These are phyloP conservation scores for Molanna angustata DNA, from an alignment of 2,888 invertebrate species.

Conservation along the genomic window DNA sequence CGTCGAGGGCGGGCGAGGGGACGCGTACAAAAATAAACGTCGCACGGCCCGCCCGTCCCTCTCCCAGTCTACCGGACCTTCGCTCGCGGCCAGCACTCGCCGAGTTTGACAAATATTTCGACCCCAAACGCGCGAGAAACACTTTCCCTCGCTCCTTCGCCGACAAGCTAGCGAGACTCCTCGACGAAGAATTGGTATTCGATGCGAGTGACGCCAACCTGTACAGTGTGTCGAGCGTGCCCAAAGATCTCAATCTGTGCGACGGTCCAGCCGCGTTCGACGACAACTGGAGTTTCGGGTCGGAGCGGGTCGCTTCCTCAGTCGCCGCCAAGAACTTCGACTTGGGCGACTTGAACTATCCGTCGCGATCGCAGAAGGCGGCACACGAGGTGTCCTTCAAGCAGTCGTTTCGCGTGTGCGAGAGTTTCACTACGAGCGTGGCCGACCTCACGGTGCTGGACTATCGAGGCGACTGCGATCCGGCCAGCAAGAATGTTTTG, in stretches of 20 bases:
- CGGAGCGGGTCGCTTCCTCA: conserved; percentile 34
- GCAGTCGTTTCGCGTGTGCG: conserved; percentile 50
- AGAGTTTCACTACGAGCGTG: conserved; percentile 59
- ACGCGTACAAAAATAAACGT: conserved; percentile 24
- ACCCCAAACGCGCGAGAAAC: conserved; percentile 29
- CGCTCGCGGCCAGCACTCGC: conserved; percentile 38
- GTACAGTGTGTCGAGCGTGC: conserved; percentile 55
- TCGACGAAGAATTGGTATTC: conserved; percentile 27
- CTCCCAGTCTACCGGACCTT: conserved; percentile 43
- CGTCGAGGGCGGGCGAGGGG: conserved; percentile 30
- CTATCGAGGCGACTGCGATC: conserved; percentile 45
- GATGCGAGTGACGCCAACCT: conserved; percentile 34
- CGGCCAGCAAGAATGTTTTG: conserved; percentile 23
- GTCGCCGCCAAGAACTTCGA: conserved; percentile 46
- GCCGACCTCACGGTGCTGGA: conserved; percentile 60
- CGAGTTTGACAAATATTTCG: conserved; percentile 33
- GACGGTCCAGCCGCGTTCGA: conserved; percentile 41
- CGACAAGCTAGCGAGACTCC: conserved; percentile 27
- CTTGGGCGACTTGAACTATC: conserved; percentile 39
- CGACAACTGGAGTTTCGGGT: conserved; percentile 34
- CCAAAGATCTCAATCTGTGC: conserved; percentile 66
- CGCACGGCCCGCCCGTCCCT: conserved; percentile 15
- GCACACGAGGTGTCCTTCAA: conserved; percentile 47
- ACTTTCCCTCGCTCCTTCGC: conserved; percentile 27
- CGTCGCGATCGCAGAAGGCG: conserved; percentile 18